Conservation (phyloP, 1,140 invertebrate species). For the Macrosteles quadrilineatus region DNA sequence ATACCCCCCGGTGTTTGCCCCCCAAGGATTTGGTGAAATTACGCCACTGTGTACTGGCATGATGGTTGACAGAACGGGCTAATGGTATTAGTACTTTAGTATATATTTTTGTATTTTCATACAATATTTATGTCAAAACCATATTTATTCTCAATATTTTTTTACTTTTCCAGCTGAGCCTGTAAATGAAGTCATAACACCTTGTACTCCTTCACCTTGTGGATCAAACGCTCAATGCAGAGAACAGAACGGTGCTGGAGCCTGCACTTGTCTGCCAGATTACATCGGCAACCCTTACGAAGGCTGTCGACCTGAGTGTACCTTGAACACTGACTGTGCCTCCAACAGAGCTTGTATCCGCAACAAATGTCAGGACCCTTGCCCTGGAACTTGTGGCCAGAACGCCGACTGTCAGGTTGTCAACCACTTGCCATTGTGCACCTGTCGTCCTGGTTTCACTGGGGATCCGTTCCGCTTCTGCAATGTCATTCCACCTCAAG, state of each 20-base stretch:
- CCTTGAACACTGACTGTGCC: slow-evolving; percentile 69
- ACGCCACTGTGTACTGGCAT: too few relatives aligned
- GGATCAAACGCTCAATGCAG: slow-evolving; percentile 72
- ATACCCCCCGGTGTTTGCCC: too few relatives aligned
- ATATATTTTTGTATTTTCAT: too few relatives aligned
- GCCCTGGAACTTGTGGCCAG: slow-evolving; percentile 70
- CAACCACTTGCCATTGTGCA: slow-evolving; percentile 72
- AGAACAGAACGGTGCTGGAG: slow-evolving; percentile 64
- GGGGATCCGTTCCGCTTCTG: slow-evolving; percentile 74
- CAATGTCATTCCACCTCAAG: slow-evolving; percentile 51
- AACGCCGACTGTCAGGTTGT: slow-evolving; percentile 74
- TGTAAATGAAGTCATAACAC: slow-evolving; percentile 55
- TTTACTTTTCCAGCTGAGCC: slow-evolving; percentile 44
- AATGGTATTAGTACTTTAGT: too few relatives aligned
- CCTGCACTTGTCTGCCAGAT: slow-evolving; percentile 69
- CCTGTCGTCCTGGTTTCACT: slow-evolving; percentile 65
- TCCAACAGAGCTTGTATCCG: slow-evolving; percentile 71
- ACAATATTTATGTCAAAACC: too few relatives aligned
- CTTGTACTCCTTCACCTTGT: slow-evolving; percentile 72
- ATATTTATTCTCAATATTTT: too few relatives aligned
- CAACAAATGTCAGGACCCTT: slow-evolving; percentile 74
- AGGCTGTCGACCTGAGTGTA: slow-evolving; percentile 73
- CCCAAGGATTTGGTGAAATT: too few relatives aligned
- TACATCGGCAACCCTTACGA: slow-evolving; percentile 74
- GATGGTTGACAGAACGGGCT: too few relatives aligned